phyloP scores from a whole-genome alignment of 2,888 invertebrate genomes.

The Hylaea fasciaria region DNA sequence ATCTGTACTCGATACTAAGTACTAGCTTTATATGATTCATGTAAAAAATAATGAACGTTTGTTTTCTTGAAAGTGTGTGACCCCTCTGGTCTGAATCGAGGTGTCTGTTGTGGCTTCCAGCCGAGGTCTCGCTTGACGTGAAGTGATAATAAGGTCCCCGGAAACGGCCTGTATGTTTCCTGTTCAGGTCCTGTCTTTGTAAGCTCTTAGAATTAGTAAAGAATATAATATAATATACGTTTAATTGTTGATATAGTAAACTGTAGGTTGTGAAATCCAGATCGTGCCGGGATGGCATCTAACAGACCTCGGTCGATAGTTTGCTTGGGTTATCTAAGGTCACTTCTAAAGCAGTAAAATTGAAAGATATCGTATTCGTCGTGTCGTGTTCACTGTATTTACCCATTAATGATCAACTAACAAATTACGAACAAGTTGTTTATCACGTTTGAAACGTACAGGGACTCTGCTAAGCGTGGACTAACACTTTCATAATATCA shows the following conservation, averaged over 20 bases:
- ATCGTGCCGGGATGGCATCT: slow-evolving; percentile 59
- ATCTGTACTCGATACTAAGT: not conserved
- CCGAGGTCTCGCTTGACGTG: not conserved
- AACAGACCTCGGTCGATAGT: slow-evolving; percentile 74
- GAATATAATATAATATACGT: not conserved
- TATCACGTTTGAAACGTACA: slow-evolving; percentile 3
- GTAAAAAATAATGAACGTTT: slow-evolving; percentile 25
- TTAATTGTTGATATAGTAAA: not conserved
- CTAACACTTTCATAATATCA: not conserved
- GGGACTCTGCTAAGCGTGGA: not conserved
- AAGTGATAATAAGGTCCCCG: not conserved
- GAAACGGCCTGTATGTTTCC: not conserved
- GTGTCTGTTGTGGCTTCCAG: slow-evolving; percentile 16
- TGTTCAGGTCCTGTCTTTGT: not conserved
- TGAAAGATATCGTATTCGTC: slow-evolving; percentile 81
- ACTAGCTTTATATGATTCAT: slow-evolving; percentile 28
- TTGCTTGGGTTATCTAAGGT: slow-evolving; percentile 79
- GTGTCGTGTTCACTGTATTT: slow-evolving; percentile 76
- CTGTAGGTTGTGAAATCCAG: slow-evolving; percentile 5
- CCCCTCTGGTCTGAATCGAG: slow-evolving; percentile 20
- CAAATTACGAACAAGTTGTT: slow-evolving; percentile 14
- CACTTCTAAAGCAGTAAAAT: slow-evolving; percentile 83
- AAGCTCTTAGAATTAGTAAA: not conserved
- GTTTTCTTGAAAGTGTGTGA: slow-evolving; percentile 12
- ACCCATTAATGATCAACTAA: slow-evolving; percentile 72